Evolutionary conservation across 1,140 invertebrate species (phyloP), one percentile per base, ranked within the genome.

Genomic region (Notospermus geniculatus): DNA sequence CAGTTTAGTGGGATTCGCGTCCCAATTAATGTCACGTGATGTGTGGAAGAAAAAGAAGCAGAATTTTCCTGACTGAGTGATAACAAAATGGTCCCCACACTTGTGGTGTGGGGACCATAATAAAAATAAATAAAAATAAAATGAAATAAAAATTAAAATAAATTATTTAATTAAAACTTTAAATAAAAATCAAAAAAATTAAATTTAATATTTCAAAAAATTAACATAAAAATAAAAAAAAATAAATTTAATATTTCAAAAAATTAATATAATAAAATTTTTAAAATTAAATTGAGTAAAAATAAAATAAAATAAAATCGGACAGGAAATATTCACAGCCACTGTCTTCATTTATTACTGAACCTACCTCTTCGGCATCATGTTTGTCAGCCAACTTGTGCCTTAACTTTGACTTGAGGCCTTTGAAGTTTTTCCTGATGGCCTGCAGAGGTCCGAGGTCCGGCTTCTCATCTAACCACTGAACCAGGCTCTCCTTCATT

Each of bases 351-450:
- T n/a, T n/a, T n/a, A n/a, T n/a, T n/a, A n/a, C n/a, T n/a, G 9
- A 7, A 50, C n/a, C 4, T 50, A 50, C 46, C 46, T 50, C 46
- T n/a, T 50, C 46, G 5, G n/a, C 19, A 27, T 50, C 46, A 50
- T 50, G n/a, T 50, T 50, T 50, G 25, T 50, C 46, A 27, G 25
- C 46, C 25, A 50, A n/a, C n/a, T 23, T 23, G n/a, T 50, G 46
- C n/a, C 46, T 4, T 9, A 50, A 27, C 25, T 50, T 50, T 19
- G 46, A 50, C n/a, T 27, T 19, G 25, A 50, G 46, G n/a, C 19
- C 9, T 50, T 50, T 50, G 46, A 50, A 27, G 25, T 9, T 50
- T 50, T 50, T 50, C 25, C 46, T 19, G 19, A 27, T 50, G 25
- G 46, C 25, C n/a, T 50, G 46, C 4, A 50, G 25, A 5, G 46